These are phyloP conservation scores for Scaptomyza tumidula DNA, from an alignment of 2,888 invertebrate genomes.

Conservation along the genomic window DNA sequence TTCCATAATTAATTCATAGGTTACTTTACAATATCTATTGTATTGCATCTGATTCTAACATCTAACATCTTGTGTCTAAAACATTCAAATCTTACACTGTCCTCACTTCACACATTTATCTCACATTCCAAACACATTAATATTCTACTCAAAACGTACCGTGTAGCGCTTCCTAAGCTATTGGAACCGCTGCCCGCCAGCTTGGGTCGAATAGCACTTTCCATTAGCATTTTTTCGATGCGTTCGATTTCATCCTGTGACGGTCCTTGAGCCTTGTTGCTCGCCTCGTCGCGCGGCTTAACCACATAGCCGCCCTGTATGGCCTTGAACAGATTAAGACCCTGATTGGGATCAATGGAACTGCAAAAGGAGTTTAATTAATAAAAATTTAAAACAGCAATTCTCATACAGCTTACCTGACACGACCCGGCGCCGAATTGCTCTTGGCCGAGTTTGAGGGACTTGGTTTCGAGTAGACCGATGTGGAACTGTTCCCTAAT, in stretches of 20 bases:
- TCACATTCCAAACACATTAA: background rate
- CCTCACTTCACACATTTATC: slow-evolving; percentile 11
- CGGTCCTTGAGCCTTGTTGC: slow-evolving; percentile 88
- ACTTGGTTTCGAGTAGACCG: slow-evolving; percentile 84
- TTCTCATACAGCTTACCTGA: slow-evolving; percentile 69
- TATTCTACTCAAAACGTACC: slow-evolving; percentile 67
- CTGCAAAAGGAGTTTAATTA: slow-evolving; percentile 54
- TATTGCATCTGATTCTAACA: no score
- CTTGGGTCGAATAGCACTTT: slow-evolving; percentile 81
- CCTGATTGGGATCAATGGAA: slow-evolving; percentile 84
- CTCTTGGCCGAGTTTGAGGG: slow-evolving; percentile 85
- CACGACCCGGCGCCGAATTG: slow-evolving; percentile 85
- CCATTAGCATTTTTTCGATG: slow-evolving; percentile 86
- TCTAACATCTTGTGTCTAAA: no score
- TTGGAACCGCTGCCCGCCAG: slow-evolving; percentile 85
- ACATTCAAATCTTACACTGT: background rate
- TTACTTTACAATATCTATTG: no score
- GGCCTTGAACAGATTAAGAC: slow-evolving; percentile 84
- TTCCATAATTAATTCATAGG: no score
- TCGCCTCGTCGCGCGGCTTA: slow-evolving; percentile 88
- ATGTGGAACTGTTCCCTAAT: slow-evolving; percentile 84
- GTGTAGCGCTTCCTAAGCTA: slow-evolving; percentile 85
- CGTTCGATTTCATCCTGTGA: slow-evolving; percentile 86
- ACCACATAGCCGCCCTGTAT: slow-evolving; percentile 87
- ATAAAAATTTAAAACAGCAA: no score